Evolutionary conservation across 1,140 invertebrate genomes (phyloP), one percentile per base, ranked within the genome.

Genomic region (Diabrotica undecimpunctata): DNA sequence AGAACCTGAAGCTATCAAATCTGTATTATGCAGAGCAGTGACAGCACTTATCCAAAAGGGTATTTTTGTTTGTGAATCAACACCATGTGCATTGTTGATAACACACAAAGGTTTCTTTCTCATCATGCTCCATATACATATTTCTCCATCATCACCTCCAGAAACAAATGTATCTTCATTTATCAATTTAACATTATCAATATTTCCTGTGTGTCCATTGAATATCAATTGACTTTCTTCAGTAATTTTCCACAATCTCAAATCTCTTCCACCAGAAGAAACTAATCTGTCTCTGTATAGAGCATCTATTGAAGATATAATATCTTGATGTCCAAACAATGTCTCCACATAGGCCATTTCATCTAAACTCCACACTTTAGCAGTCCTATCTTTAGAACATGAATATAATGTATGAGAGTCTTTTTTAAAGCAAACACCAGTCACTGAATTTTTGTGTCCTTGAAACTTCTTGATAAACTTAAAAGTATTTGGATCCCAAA

Each of bases 261-360:
- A 78, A 78, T 99, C 97, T 65, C 88, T 84, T 36, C 95, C 94
- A 52, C 96, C 96, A 56, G 90, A 87, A 6, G 95, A 94, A 1
- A 98, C 86, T 3, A 92, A 93, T 66, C 94, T 83, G 74, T 98
- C 95, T 68, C 90, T 83, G 54, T 86, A 84, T 52, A 95, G 76
- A 3, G 91, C 88, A 82, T 98, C 96, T 56, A 98, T 92, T n/a
- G 87, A 87, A 7, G 92, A 94, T 5, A 98, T 89, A n/a, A 82
- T 81, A 71, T 88, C 88, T 78, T 96, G 92, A 81, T 98, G 96
- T 10, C 96, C 96, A 84, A 94, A 96, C 82, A 98, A 81, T 62
- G 94, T 95, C 84, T 99, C 96, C 7, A 98, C 90, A 82, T 97
- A 98, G 8, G 90, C 88, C 91, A 96, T 94, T 76, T 98, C 95